phyloP scores from a whole-genome alignment of 2,797 vertebrate genomes.

The Pseudochromis fuscus region DNA sequence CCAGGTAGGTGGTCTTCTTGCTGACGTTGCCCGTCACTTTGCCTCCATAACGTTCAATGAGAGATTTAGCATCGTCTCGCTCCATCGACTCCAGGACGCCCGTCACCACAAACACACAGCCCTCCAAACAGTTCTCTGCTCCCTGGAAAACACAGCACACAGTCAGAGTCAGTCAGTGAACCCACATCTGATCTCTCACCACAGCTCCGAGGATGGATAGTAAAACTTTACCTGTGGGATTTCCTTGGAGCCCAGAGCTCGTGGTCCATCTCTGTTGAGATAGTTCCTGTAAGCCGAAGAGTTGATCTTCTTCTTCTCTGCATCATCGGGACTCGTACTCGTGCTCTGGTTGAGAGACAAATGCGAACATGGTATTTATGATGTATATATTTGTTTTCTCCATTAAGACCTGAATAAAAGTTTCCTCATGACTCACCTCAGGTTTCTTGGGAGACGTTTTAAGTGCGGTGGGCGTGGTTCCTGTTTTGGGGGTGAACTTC shows the following conservation, averaged over 20 bases:
- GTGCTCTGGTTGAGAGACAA: conserved; percentile 56
- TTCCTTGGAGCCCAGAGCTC: conserved; percentile 96
- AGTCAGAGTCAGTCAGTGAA: not conserved
- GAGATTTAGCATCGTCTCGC: conserved; percentile 92
- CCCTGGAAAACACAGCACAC: conserved; percentile 83
- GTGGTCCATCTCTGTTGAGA: conserved; percentile 96
- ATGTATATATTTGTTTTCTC: not conserved
- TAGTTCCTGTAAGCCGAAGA: conserved; percentile 91
- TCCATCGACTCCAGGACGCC: conserved; percentile 97
- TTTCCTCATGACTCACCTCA: conserved; percentile 82
- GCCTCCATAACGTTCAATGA: conserved; percentile 95
- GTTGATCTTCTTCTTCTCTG: conserved; percentile 92
- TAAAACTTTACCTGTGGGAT: conserved; percentile 88
- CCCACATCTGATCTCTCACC: not conserved
- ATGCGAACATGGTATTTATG: not conserved
- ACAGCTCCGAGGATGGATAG: not conserved
- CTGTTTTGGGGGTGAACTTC: conserved; percentile 72
- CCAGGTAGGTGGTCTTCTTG: conserved; percentile 95
- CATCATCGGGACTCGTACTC: conserved; percentile 90
- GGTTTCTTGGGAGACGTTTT: conserved; percentile 90
- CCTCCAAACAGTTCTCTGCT: conserved; percentile 97
- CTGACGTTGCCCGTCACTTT: conserved; percentile 97
- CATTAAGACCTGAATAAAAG: not conserved
- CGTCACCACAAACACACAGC: conserved; percentile 94
- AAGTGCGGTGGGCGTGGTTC: conserved; percentile 78